Evolutionary conservation across 2,797 vertebrate species (phyloP).

Genomic region (Protonibea diacanthus): DNA sequence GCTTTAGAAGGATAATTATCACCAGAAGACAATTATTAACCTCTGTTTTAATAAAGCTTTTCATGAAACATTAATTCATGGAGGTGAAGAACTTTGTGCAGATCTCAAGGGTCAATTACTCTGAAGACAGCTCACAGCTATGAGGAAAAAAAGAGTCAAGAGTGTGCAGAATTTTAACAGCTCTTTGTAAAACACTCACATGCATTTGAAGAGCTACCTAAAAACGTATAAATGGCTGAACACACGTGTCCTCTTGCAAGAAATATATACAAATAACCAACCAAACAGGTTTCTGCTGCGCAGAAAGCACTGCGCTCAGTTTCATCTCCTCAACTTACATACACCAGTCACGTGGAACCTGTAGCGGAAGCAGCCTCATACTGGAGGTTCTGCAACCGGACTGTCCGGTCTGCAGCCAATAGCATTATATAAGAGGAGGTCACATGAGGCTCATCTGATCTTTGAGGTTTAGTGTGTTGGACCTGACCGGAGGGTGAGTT

Average conservation of each 20-base stretch:
- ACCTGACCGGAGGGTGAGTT: slow-evolving; percentile 59
- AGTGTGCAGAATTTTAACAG: background rate
- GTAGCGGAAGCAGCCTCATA: no score
- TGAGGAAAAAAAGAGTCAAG: no score
- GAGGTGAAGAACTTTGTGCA: background rate
- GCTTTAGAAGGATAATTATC: background rate
- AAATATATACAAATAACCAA: background rate
- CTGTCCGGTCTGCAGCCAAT: slow-evolving; percentile 64
- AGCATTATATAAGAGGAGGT: background rate
- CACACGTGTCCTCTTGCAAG: background rate
- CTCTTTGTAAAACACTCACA: background rate
- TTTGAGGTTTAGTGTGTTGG: background rate
- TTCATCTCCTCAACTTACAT: background rate
- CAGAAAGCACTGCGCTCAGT: background rate
- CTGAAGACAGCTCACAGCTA: slow-evolving; percentile 4
- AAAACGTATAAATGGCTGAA: background rate
- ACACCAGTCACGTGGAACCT: background rate
- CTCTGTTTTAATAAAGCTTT: background rate
- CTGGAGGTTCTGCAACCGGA: no score
- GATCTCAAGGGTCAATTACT: slow-evolving; percentile 5
- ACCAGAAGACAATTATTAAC: background rate
- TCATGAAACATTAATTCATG: slow-evolving; percentile 1
- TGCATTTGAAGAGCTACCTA: background rate
- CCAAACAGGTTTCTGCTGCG: background rate
- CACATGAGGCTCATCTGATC: slow-evolving; percentile 19